Evolutionary conservation across 2,888 invertebrate genomes (phyloP), one percentile per base, ranked within the genome.

Genomic region (Standfussiana lucernea): DNA sequence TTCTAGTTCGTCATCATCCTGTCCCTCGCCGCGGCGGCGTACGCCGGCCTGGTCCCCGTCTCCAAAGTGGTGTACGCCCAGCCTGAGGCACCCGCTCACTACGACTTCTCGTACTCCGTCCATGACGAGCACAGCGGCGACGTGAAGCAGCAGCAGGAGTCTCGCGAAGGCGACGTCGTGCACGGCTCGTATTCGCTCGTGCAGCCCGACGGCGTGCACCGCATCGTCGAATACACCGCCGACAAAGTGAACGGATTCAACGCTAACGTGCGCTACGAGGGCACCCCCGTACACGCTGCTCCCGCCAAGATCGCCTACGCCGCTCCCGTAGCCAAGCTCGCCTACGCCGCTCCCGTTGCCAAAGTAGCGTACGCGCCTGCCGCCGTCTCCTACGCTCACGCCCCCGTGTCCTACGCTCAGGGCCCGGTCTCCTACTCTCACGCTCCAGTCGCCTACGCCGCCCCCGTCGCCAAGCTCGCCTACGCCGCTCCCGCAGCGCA

Each of bases 161-260:
- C 92, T 69, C 96, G 96, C 84, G 88, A 90, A 82, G 96, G 96
- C 7, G 95, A 97, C 88, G 91, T 89, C 79, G 95, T 96, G 65
- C 95, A 95, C 68, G 96, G 97, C 80, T 95, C 94, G 45, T 96
- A 97, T 93, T 96, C 96, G 8, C 93, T 97, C n/a, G 91, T 97
- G 59, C 96, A 97, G 80, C 96, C 96, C 80, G 96, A 97, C 69
- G 96, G 97, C 1, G 93, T 94, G 61, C 93, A 91, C 87, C 95
- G 96, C 83, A 94, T 96, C 80, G 96, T 96, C 11, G 95, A 96
- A 78, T 96, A 96, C 93, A 94, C 95, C 88, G 90, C 96, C 35
- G 96, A 96, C 90, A 92, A 93, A 71, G 93, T 90, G 79, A 89
- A 95, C 89, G 97, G 97, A 64, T 97, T 96, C 93, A 96, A 95